Base-by-base conservation (phyloP, 2,888 invertebrate genomes). In the Limnephilus lunatus region DNA sequence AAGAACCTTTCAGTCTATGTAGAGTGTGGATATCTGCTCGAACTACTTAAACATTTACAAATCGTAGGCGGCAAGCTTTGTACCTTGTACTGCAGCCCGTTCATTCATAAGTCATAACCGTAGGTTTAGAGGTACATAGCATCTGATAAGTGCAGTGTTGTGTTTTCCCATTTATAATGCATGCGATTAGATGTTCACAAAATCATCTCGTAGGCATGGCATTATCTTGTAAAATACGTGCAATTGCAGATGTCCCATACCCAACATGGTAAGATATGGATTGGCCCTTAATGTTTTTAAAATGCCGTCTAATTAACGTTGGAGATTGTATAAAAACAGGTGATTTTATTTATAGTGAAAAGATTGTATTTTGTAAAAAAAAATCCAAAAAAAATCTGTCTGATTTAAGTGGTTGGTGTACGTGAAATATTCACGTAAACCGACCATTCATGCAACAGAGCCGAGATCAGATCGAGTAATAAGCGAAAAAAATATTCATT, bases 1-100 rank as follows among this genome's bases (percentile, higher is more conserved):
- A 25, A 68, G 68, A 68, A 68, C 68, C 68, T 68, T 68, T 68
- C 68, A 68, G 25, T 68, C 68, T n/a, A 19, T 53, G 15, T 19
- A 14, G 48, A 48, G 68, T 68, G 68, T 68, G 68, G 68, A 68
- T 68, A 68, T 68, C 68, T n/a, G 25, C 68, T 25, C 7, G 25
- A 5, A 25, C 25, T 25, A 25, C 19, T 9, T 83, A 39, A 35
- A 83, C 35, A 35, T 83, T 25, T 32, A 39, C 35, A 83, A 83
- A 83, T 35, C 19, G 83, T n/a, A n/a, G 35, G 83, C 83, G 83
- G 83, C n/a, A 3, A 83, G 83, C 19, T 83, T 83, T 83, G 83
- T 35, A 39, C 19, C 35, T 83, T 83, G 83, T 35, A 39, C 32
- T 19, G 35, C 83, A 25, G 25, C 1, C 12, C 83, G 35, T 83